Base-by-base conservation (phyloP, 2,888 invertebrate genomes). In the Carabus problematicus region DNA sequence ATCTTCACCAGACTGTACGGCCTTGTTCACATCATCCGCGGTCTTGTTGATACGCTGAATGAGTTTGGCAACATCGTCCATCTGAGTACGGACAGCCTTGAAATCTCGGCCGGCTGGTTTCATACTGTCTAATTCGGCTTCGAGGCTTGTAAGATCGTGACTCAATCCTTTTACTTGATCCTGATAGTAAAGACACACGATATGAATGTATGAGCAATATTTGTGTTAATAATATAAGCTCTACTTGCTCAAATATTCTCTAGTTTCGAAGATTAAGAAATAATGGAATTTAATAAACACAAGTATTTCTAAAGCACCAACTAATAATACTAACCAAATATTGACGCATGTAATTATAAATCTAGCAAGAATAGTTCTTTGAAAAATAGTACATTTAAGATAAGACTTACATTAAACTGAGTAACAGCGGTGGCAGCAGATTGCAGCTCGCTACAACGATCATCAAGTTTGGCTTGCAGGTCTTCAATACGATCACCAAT, bases 101-200 rank as follows among this genome's bases (percentile, higher is more conserved):
- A 95, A 87, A 79, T 97, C 97, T 14, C 97, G 87, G 0, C 91
- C 96, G 0, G 95, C 91, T 0, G 97, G 91, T 77, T 91, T 91
- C 88, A 97, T 92, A 42, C 86, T 83, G 76, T 95, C 94, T 43
- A 97, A 82, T 73, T 95, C 93, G 66, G 89, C 88, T 78, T 97
- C 97, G 63, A 97, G 82, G 64, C 88, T 89, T 0, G 90, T 86
- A 1, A 97, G 82, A 78, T 95, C 92, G 72, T 90, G 86, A 16
- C 89, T 88, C 1, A 96, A 84, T 47, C 82, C 85, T 82, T 95
- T 95, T 11, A 95, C 90, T 82, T 93, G 91, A 72, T 95, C 94
- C 88, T 81, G 29, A 29, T 29, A 29, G 29, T 29, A 29, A 29
- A 29, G 29, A 29, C n/a, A n/a, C n/a, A n/a, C n/a, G n/a, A n/a